A percentile compares a stretch with the other conserved stretches of the same genome.
Evolutionary conservation across 1,140 invertebrate species (phyloP).

Genomic region (Oryzaephilus surinamensis): DNA sequence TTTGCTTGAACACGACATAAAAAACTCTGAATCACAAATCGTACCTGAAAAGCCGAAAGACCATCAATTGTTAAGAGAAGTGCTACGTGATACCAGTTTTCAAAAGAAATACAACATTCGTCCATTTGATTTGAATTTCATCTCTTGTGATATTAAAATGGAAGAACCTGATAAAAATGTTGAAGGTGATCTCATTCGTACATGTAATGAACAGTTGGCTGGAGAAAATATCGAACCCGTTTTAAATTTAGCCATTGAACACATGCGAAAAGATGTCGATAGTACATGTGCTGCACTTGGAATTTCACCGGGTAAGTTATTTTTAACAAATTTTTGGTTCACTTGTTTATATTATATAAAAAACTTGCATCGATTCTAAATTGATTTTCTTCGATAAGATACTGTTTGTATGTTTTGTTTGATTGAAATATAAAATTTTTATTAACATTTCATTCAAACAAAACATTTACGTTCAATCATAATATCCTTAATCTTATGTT

Average conservation of each 20-base stretch:
- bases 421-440: no score
- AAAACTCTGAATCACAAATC: constrained; percentile 16
- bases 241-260: constrained; percentile 72
- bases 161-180: constrained; percentile 43
- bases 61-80: constrained; percentile 68
- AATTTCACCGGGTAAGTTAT: constrained; percentile 69
- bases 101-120: constrained; percentile 70
- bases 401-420: no score
- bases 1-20: constrained; percentile 25
- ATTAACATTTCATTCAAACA: no score
- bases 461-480: no score
- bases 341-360: not conserved
- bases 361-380: no score
- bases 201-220: constrained; percentile 50
- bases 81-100: constrained; percentile 70
- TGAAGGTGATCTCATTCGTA: constrained; percentile 37
- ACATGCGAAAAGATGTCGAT: constrained; percentile 73
- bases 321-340: no score
- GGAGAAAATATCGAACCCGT: constrained; percentile 72
- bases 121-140: constrained; percentile 57
- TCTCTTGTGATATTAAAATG: constrained; percentile 44
- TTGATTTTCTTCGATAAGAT: no score
- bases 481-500: no score
- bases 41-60: constrained; percentile 42
- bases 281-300: constrained; percentile 72